These are phyloP conservation scores for Catagonus wagneri DNA, from an alignment of 2,113 vertebrate genomes.

Conservation along the genomic window DNA sequence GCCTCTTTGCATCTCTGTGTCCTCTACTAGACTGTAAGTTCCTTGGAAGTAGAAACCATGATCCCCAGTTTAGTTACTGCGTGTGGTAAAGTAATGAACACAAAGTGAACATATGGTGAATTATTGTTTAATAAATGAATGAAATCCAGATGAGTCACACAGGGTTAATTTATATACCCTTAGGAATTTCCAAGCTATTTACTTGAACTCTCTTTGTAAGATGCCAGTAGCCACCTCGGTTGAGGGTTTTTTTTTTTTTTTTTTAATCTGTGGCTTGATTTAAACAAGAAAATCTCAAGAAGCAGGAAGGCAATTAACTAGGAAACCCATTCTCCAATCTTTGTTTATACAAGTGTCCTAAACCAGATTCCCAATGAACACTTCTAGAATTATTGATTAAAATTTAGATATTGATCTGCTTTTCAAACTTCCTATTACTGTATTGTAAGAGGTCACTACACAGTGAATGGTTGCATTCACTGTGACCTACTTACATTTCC, in stretches of 20 bases:
- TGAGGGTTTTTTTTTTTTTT: no score
- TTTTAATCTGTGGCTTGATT: slow-evolving; percentile 57
- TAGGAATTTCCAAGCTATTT: slow-evolving; percentile 60
- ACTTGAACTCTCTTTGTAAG: slow-evolving; percentile 54
- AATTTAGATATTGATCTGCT: slow-evolving; percentile 52
- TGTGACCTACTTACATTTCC: slow-evolving; percentile 37
- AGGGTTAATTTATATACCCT: slow-evolving; percentile 48
- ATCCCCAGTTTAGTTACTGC: not conserved
- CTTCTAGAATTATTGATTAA: slow-evolving; percentile 46
- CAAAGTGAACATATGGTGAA: slow-evolving; percentile 59
- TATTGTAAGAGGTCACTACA: not conserved
- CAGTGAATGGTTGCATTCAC: not conserved
- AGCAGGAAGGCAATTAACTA: slow-evolving; percentile 29
- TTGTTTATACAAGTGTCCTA: not conserved
- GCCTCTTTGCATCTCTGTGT: not conserved
- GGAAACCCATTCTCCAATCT: slow-evolving; percentile 21
- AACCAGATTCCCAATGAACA: not conserved
- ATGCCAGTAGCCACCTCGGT: slow-evolving; percentile 44
- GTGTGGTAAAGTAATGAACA: slow-evolving; percentile 23
- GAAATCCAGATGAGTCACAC: slow-evolving; percentile 62
- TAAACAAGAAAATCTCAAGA: slow-evolving; percentile 47
- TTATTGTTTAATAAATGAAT: slow-evolving; percentile 67
- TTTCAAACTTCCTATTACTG: slow-evolving; percentile 19
- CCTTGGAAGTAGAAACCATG: not conserved
- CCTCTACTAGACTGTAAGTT: not conserved